phyloP scores from a whole-genome alignment of 2,888 invertebrate species.

The Sesia apiformis region DNA sequence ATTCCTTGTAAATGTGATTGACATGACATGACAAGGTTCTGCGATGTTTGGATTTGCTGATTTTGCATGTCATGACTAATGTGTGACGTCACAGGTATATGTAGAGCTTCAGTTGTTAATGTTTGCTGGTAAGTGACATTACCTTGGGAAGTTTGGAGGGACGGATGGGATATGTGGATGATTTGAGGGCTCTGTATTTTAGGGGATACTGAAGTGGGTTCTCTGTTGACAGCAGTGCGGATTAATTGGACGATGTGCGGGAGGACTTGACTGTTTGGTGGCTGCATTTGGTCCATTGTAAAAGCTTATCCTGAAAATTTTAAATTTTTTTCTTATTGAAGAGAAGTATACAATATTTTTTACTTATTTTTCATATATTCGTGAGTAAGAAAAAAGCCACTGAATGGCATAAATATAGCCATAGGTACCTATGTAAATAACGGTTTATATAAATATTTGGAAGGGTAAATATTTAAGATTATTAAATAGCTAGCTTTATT shows the following conservation, averaged over 20 bases:
- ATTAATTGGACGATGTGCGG: slow-evolving; percentile 45
- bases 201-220: slow-evolving; percentile 2
- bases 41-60: slow-evolving; percentile 29
- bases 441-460: no score
- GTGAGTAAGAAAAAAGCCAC: neutral
- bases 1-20: slow-evolving; percentile 16
- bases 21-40: slow-evolving; percentile 55
- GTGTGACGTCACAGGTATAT: slow-evolving; percentile 36
- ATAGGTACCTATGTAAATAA: neutral
- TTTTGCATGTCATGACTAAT: slow-evolving; percentile 34
- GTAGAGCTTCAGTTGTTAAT: slow-evolving; percentile 39
- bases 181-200: slow-evolving; percentile 39
- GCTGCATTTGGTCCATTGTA: slow-evolving; percentile 53
- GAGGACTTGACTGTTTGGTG: slow-evolving; percentile 23
- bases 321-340: neutral
- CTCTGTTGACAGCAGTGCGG: neutral
- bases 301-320: neutral
- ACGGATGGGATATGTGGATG: slow-evolving; percentile 45
- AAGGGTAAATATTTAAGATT: no score
- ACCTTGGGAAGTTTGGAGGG: slow-evolving; percentile 37
- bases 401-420: neutral
- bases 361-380: neutral
- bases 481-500: no score
- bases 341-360: neutral
- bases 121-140: slow-evolving; percentile 51